Evolutionary conservation across 2,113 vertebrate species (phyloP), one percentile per base, ranked within the genome.

Genomic region (Chrysochloris asiatica): DNA sequence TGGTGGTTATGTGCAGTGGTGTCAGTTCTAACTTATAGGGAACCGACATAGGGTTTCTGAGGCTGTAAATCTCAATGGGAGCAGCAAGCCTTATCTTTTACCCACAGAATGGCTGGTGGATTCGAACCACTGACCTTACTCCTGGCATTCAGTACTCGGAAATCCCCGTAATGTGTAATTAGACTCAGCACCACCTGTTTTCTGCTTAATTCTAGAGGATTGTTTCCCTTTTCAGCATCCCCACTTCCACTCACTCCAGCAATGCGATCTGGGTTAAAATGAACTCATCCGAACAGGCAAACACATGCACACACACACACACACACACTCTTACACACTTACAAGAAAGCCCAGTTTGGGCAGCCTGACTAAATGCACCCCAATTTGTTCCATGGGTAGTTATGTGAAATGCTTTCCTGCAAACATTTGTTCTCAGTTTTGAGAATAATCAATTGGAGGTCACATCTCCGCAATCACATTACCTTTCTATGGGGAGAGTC

Each of bases 391-490:
- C 63, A 48, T 45, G 36, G 36, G 14, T 36, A 45, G 41, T 86
- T 91, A 65, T 0, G 4, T 65, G 71, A 83, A 93, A 43, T 69
- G 56, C 19, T 83, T 71, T 33, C 45, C 81, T 24, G 28, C 54
- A 84, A 81, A 90, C 80, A 19, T 50, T 93, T 80, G 69, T 84
- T 52, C 38, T 88, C 61, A 82, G 69, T 38, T 33, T 45, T 54
- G 82, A 63, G 59, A 72, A 63, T 69, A 79, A 89, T 93, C 54
- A 75, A 36, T 14, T 76, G 48, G 77, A 33, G 63, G 26, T 52
- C 77, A 80, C 0, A 7, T 87, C 75, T 67, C 48, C 59, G 61
- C 73, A 52, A 22, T 80, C 48, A 71, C 43, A 47, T 12, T 0
- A 4, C 71, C 43, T 65, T 76, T 72, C n/a, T 76, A 28, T 5